Conservation (phyloP, 2,113 vertebrate genomes). For the cat (Felis catus) region F.catus_Fca126_mat1.0 CM031412.1:105761001-105761500, state of each 20-base stretch:
- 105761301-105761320: conserved; percentile 19
- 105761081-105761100: not conserved
- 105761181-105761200: not conserved
- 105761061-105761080: not conserved
- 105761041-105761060: not conserved
- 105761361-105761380: not conserved
- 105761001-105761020: conserved; percentile 15
- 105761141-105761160: not conserved
- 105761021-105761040: not conserved
- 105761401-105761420: not conserved
- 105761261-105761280: not conserved
- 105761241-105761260: not conserved
- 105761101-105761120: not conserved
- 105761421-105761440: not conserved
- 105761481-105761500: not conserved
- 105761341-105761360: not conserved
- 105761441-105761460: not conserved
- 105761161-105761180: not conserved
- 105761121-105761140: not conserved
- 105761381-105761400: not conserved
- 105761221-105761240: not conserved
- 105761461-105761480: not conserved
- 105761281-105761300: not conserved
- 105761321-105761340: not conserved
- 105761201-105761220: not conserved